phyloP scores from a whole-genome alignment of 2,113 vertebrate genomes.

The Gopherus flavomarginatus region DNA sequence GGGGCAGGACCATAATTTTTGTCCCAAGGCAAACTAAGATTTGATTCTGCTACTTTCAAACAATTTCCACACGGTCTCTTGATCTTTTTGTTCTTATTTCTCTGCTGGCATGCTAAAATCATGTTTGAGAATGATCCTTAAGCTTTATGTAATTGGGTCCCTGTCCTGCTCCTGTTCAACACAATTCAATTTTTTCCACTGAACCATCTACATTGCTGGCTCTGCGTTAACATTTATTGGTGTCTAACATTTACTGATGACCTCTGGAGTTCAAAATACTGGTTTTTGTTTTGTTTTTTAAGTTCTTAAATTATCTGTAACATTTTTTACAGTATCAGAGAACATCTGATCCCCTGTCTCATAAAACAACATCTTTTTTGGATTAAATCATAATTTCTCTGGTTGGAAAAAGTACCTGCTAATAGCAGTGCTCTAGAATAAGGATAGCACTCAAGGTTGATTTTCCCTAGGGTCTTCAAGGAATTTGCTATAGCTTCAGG shows the following conservation, averaged over 20 bases:
- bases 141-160: not conserved
- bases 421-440: slow-evolving; percentile 6
- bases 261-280: slow-evolving; percentile 9
- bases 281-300: accelerated
- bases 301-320: slow-evolving; percentile 27
- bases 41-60: not conserved
- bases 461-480: slow-evolving; percentile 15
- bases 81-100: not conserved
- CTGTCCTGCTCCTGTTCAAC: not conserved
- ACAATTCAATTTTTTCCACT: not conserved
- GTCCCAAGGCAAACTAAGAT: not conserved
- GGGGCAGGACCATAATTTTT: not conserved
- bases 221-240: not conserved
- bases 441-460: not conserved
- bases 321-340: slow-evolving; percentile 2
- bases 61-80: not conserved
- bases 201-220: not conserved
- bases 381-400: slow-evolving; percentile 37
- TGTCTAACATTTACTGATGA: slow-evolving; percentile 5
- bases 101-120: accelerated
- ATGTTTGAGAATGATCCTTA: not conserved
- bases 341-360: slow-evolving; percentile 22
- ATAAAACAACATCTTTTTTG: slow-evolving; percentile 30
- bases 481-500: not conserved
- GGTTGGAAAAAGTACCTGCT: slow-evolving; percentile 37